Conservation (phyloP, 2,113 vertebrate species). For the Cygnus buccinator region DNA sequence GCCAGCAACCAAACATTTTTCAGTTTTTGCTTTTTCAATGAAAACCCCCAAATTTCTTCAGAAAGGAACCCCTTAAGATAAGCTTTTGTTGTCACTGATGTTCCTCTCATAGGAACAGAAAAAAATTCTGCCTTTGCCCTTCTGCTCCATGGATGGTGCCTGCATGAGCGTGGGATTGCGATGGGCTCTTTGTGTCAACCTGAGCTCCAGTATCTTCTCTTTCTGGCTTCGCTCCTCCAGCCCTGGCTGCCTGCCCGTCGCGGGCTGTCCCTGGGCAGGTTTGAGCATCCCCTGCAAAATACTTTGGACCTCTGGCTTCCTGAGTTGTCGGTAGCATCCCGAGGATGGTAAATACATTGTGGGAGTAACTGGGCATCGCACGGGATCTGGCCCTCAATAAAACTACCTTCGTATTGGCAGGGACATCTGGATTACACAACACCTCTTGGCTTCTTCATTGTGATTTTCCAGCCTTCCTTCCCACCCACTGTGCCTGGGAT, state of each 20-base stretch:
- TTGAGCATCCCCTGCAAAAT: not conserved
- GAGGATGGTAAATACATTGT: not conserved
- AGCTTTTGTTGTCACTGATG: not conserved
- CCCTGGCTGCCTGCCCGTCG: not conserved
- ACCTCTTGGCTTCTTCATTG: conserved; percentile 5
- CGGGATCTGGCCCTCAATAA: not conserved
- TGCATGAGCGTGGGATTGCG: not conserved
- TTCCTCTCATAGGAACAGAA: not conserved
- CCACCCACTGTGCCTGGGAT: conserved; percentile 46
- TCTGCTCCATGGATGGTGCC: rapidly evolving
- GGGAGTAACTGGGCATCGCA: not conserved
- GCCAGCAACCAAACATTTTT: conserved; percentile 58
- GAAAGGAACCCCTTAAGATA: not conserved
- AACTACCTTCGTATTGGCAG: not conserved
- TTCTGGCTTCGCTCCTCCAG: not conserved
- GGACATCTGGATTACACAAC: not conserved
- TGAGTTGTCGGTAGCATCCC: not conserved
- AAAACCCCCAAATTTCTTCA: not conserved
- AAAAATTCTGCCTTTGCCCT: not conserved
- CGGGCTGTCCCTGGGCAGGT: not conserved
- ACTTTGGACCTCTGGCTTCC: not conserved
- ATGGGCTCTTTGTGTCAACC: not conserved
- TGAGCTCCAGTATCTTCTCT: not conserved
- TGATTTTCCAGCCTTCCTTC: conserved; percentile 37
- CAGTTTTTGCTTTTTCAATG: conserved; percentile 21